Conservation (phyloP, 2,797 vertebrate genomes). For the Epinephelus awoara region DNA sequence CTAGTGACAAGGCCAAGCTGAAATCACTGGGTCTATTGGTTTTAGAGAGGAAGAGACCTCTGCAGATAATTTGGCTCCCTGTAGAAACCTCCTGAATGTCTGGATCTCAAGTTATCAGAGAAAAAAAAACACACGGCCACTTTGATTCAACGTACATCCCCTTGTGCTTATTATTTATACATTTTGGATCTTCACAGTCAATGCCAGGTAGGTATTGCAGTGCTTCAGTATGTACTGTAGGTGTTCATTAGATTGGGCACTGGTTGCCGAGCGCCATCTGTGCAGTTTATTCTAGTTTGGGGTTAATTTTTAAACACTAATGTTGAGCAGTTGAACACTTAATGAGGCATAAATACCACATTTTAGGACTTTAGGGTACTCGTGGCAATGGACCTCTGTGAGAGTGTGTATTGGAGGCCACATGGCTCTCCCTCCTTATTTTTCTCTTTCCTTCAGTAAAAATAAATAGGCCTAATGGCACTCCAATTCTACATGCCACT, state of each 20-base stretch:
- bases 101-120: too few species aligned
- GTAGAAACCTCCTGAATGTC: too few species aligned
- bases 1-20: too few species aligned
- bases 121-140: neutral
- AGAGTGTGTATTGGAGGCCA: conserved; percentile 36
- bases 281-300: conserved; percentile 45
- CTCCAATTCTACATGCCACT: conserved; percentile 58
- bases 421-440: conserved; percentile 38
- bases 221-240: neutral
- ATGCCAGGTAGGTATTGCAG: neutral
- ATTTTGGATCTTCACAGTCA: neutral
- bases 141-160: neutral
- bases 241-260: conserved; percentile 1
- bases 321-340: conserved; percentile 49
- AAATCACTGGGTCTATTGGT: too few species aligned
- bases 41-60: too few species aligned
- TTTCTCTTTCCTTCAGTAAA: conserved; percentile 52
- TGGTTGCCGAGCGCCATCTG: conserved; percentile 55
- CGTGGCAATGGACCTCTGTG: conserved; percentile 24
- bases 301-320: conserved; percentile 63
- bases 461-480: conserved; percentile 73
- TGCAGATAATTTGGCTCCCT: too few species aligned
- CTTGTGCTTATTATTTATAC: conserved; percentile 17
- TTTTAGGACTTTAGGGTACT: conserved; percentile 62
- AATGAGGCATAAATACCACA: conserved; percentile 70